Conservation (phyloP, 2,888 invertebrate genomes). For the Scaptomyza tumidula region DNA sequence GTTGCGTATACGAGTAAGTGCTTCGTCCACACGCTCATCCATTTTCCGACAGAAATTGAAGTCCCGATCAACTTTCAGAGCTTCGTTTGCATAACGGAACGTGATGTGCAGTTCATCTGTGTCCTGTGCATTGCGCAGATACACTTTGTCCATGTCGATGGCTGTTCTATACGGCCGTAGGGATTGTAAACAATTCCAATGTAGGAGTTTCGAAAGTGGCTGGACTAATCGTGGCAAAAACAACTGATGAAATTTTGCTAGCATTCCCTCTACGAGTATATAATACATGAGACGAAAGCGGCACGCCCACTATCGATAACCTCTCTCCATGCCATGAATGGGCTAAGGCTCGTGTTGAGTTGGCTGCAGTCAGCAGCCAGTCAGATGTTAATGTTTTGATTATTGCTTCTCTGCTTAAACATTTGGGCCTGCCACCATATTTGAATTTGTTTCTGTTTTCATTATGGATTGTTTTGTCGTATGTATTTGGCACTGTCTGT, state of each 20-base stretch:
- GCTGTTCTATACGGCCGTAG: constrained; percentile 40
- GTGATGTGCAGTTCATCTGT: constrained; percentile 86
- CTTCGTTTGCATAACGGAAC: constrained; percentile 85
- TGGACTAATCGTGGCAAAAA: constrained; percentile 19
- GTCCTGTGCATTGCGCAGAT: constrained; percentile 86
- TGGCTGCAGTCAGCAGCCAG: no score
- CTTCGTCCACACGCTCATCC: constrained; percentile 87
- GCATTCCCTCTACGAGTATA: no score
- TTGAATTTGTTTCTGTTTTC: no score
- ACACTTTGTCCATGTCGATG: constrained; percentile 86
- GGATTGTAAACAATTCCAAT: constrained; percentile 4
- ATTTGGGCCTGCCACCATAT: no score
- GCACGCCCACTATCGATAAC: no score
- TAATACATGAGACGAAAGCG: no score
- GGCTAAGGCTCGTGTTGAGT: no score
- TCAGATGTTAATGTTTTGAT: no score
- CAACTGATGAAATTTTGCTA: constrained; percentile 10
- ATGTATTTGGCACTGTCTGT: no score
- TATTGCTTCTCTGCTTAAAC: no score
- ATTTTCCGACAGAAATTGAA: constrained; percentile 90
- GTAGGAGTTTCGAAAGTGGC: constrained; percentile 8
- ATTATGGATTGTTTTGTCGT: no score
- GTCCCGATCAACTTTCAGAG: constrained; percentile 86
- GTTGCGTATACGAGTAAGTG: constrained; percentile 87
- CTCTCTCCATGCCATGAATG: no score